Evolutionary conservation across 2,888 invertebrate species (phyloP), one percentile per base, ranked within the genome.

Genomic region (Orgyia antiqua): DNA sequence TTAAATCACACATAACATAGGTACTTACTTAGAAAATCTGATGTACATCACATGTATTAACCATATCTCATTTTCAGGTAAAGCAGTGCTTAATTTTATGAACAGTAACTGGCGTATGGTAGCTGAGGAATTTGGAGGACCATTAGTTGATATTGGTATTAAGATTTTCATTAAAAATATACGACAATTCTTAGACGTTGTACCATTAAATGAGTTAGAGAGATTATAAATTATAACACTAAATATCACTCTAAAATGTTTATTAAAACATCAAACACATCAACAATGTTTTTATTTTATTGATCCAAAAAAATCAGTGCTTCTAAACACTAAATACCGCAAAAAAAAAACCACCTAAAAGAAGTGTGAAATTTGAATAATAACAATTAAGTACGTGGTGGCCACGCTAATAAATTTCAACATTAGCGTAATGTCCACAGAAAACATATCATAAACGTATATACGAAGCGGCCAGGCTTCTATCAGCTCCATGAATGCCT

Each of bases 321-420:
- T 4, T 15, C n/a, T 15, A 15, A 15, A 15, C 15, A 15, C 15
- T 6, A 15, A n/a, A 15, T 15, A 15, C n/a, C n/a, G n/a, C n/a
- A n/a, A n/a, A n/a, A n/a, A n/a, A n/a, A n/a, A n/a, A n/a, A n/a
- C n/a, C n/a, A n/a, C n/a, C n/a, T n/a, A 69, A 13, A 60, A 24
- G 35, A 75, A 68, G 45, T 74, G 70, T 26, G 67, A 67, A 21
- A 75, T 51, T 53, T 82, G 82, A 40, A 80, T 65, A 15, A 77
- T 67, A 11, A 80, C 63, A 50, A 82, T 76, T 27, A 79, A 60
- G 42, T 77, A 80, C 0, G 79, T 76, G 0, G 78, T 74, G 9
- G 74, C 68, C 2, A 78, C 67, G 40, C 74, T 77, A 20, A 78
- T 63, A 35, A 77, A 80, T 29, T 77, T 78, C 6, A 79, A 50